Conservation (phyloP, 2,888 invertebrate species). For the Elmis aenea region DNA sequence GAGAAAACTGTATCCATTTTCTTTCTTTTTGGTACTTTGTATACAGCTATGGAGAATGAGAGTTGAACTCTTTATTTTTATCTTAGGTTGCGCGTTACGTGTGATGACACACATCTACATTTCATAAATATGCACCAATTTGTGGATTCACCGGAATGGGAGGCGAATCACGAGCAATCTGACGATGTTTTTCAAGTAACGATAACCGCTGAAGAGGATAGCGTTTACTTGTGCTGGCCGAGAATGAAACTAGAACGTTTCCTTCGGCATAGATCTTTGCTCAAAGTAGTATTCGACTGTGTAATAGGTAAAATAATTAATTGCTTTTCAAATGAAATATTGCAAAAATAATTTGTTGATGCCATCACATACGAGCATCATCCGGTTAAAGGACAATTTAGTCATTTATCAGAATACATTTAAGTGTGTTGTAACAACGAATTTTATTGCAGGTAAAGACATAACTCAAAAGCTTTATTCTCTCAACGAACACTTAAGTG, state of each 20-base stretch:
- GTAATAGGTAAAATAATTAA: slow-evolving; percentile 73
- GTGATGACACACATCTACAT: slow-evolving; percentile 78
- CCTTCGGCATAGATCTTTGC: slow-evolving; percentile 66
- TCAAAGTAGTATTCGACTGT: slow-evolving; percentile 71
- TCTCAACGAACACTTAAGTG: slow-evolving; percentile 67
- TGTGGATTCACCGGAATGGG: slow-evolving; percentile 88
- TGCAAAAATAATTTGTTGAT: neutral
- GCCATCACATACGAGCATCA: too few relatives aligned
- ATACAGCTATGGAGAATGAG: too few relatives aligned
- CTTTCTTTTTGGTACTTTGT: too few relatives aligned
- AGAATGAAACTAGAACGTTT: slow-evolving; percentile 70
- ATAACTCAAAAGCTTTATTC: slow-evolving; percentile 82
- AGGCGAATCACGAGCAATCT: slow-evolving; percentile 71
- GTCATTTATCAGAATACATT: too few relatives aligned
- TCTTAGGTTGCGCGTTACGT: slow-evolving; percentile 72
- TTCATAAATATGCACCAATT: slow-evolving; percentile 77
- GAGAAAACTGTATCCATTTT: too few relatives aligned
- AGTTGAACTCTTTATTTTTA: too few relatives aligned
- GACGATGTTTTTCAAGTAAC: slow-evolving; percentile 77
- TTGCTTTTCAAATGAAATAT: slow-evolving; percentile 10
- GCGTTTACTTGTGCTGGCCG: slow-evolving; percentile 75
- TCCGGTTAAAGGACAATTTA: too few relatives aligned
- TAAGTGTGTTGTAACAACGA: too few relatives aligned
- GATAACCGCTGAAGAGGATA: slow-evolving; percentile 71
- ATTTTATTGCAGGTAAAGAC: slow-evolving; percentile 60